Evolutionary conservation across 2,888 invertebrate species (phyloP).

Genomic region (Adineta ricciae): DNA sequence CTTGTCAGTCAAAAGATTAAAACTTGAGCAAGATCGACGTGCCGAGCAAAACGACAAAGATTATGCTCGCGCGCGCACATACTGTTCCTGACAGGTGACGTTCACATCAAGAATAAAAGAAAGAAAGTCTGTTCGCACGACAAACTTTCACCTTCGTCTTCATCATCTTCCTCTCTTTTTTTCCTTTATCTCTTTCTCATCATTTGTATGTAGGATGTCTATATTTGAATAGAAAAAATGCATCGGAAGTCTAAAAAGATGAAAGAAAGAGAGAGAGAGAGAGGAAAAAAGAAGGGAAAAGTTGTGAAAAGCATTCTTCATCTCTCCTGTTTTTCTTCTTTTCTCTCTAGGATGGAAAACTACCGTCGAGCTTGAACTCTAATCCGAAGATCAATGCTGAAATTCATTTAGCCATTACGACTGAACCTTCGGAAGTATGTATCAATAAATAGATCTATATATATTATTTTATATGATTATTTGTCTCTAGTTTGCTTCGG

Average conservation of each 20-base stretch:
- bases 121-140: background rate
- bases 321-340: background rate
- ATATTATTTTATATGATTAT: background rate
- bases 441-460: background rate
- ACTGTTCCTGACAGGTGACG: background rate
- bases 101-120: background rate
- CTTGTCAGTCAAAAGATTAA: constrained; percentile 5
- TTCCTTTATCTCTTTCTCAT: background rate
- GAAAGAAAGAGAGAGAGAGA: background rate
- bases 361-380: background rate
- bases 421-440: background rate
- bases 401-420: background rate
- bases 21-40: background rate
- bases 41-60: background rate
- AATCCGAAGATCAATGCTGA: background rate
- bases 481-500: background rate
- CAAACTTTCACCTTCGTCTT: background rate
- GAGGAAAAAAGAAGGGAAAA: background rate
- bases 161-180: background rate
- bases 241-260: background rate
- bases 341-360: background rate
- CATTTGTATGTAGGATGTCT: background rate
- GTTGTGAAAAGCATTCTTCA: background rate
- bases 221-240: background rate
- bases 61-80: background rate